Percentiles rank a stretch among this genome's conserved stretches.
These are phyloP conservation scores for Drosophila neonasuta DNA, from an alignment of 2,888 invertebrate species.

Conservation along the genomic window DNA sequence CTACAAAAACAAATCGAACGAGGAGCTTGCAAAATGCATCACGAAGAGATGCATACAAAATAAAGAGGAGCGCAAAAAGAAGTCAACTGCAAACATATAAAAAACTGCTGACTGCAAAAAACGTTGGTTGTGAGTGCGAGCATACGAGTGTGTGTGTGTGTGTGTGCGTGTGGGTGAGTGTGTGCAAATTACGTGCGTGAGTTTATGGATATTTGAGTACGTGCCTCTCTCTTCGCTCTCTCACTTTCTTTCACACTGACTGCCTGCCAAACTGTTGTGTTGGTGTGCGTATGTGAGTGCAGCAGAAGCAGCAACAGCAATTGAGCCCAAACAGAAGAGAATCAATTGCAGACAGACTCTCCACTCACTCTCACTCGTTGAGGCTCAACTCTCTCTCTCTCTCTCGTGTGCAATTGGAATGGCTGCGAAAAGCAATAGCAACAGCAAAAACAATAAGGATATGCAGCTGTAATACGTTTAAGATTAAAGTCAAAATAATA, in stretches of 20 bases:
- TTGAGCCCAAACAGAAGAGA: slow-evolving; percentile 12
- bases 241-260: slow-evolving; percentile 11
- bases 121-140: slow-evolving; percentile 1
- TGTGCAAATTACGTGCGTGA: slow-evolving; percentile 18
- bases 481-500: slow-evolving; percentile 23
- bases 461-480: slow-evolving; percentile 41
- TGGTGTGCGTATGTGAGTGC: slow-evolving; percentile 23
- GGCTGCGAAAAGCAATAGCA: slow-evolving; percentile 35
- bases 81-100: neutral
- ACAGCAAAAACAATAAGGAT: slow-evolving; percentile 27
- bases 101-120: slow-evolving; percentile 15
- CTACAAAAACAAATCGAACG: slow-evolving; percentile 5
- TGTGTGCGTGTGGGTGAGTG: slow-evolving; percentile 6
- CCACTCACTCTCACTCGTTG: slow-evolving; percentile 1
- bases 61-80: slow-evolving; percentile 26
- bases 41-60: slow-evolving; percentile 20
- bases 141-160: neutral
- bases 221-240: slow-evolving; percentile 10
- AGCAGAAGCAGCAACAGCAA: slow-evolving; percentile 9
- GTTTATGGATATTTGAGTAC: slow-evolving; percentile 31
- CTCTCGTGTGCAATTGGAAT: slow-evolving; percentile 41
- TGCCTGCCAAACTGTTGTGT: slow-evolving; percentile 14
- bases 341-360: slow-evolving; percentile 14
- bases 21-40: slow-evolving; percentile 43
- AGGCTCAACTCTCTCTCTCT: slow-evolving; percentile 4